Base-by-base conservation (phyloP, 2,113 vertebrate species). In the Pangasianodon hypophthalmus region DNA sequence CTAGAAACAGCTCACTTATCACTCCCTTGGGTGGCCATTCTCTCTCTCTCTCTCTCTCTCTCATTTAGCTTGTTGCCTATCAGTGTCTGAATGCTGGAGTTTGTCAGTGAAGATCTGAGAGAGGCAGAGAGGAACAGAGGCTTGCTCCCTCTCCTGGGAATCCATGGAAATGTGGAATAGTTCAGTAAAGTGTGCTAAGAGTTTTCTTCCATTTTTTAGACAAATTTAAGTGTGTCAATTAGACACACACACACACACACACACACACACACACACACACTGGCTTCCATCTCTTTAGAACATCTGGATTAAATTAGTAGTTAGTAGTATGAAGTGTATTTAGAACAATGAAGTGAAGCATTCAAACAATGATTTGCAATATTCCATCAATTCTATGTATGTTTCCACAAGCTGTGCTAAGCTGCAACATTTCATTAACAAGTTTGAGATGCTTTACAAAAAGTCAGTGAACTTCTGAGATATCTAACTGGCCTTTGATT, bases 1-100 rank as follows among this genome's bases (percentile, higher is more conserved):
- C 96, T 96, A 96, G 95, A 96, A 96, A 96, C 95, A 90, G 92
- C 95, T 93, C 92, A 90, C 94, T 95, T 94, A 95, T 95, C 94
- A 93, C 95, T 95, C 95, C 94, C 94, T 82, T 90, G 94, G 94
- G 95, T 29, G 75, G 83, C 56, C 37, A 37, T 73, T 87, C 54
- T 86, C 75, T 37, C 26, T 82, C 84, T 46, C 64, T 69, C 86
- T 90, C 88, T 84, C 48, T 86, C 75, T 54, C 58, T 86, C 54
- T 79, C 67, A 3, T 73, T 73, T 71, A 54, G 32, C 48, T 54
- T 32, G 58, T 71, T 32, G 41, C 2, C 16, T 86, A 67, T 62
- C 24, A 64, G 41, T 86, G 62, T 75, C 29, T 46, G 46, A 58
- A 48, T 58, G n/a, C 81, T 62, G 54, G 24, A 46, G 58, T 67